Base-by-base conservation (phyloP, 2,888 invertebrate genomes). In the Digitonthophagus gazella region DNA sequence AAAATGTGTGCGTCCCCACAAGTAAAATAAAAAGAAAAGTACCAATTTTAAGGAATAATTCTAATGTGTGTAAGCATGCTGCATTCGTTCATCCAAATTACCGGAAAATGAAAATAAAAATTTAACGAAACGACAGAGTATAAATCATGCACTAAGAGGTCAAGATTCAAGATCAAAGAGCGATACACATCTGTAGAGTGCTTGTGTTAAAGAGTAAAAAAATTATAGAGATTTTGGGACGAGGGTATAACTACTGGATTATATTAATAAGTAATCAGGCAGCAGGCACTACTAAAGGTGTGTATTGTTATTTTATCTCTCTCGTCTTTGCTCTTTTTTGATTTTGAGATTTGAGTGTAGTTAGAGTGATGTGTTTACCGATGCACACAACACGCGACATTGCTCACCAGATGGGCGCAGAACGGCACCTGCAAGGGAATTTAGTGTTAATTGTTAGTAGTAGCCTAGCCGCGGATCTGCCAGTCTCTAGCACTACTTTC, bases 331-430 rank as follows among this genome's bases (percentile, higher is more conserved):
- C 20, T 76, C 72, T 74, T 70, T 67, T 70, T 66, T 61, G 64
- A 58, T 72, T 69, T 65, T 56, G 73, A 74, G 74, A 58, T 61
- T 66, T 61, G 69, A 72, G 70, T 69, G 68, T 82, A 82, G 81
- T 81, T 81, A 90, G 89, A 90, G 90, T 91, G 90, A 89, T 88
- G 90, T 91, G 91, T 91, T 87, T 93, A 93, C 93, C 93, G 93
- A 93, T 92, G 93, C 92, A 93, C 92, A 93, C 92, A 93, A 92
- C 92, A 92, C 92, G 93, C 93, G 91, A 90, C 90, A 93, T 93
- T 93, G 93, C 93, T 93, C 93, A 93, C 93, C 92, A 92, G 90
- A 90, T 92, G 92, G 89, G 92, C 93, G 90, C 93, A 93, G 91
- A 91, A 92, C 89, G 92, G 93, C 90, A 93, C 93, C 93, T 93